Conservation (phyloP, 2,113 vertebrate species). For the Todiramphus chloris region DNA sequence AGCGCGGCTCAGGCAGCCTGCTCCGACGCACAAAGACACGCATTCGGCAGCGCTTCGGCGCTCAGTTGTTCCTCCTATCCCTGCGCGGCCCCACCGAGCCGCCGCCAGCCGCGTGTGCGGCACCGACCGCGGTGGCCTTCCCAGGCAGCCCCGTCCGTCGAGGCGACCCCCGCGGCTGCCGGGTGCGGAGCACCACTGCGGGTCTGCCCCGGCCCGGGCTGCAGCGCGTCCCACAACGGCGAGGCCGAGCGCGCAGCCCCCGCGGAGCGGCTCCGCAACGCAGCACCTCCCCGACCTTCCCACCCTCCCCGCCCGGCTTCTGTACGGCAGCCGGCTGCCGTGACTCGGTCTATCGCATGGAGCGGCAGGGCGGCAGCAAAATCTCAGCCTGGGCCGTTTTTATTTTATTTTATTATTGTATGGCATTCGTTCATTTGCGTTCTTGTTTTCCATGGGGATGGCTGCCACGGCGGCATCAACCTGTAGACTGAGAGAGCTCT, state of each 20-base stretch:
- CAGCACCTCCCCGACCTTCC: background rate
- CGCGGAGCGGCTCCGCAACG: background rate
- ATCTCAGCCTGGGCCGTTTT: background rate
- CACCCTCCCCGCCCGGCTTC: background rate
- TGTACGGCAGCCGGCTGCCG: background rate
- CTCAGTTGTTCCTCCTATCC: no score
- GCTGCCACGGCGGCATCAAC: constrained; percentile 2
- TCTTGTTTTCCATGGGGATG: background rate
- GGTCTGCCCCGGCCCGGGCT: background rate
- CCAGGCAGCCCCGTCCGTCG: background rate
- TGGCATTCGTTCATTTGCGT: background rate
- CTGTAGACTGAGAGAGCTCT: background rate
- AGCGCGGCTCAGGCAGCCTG: background rate
- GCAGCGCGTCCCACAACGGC: background rate
- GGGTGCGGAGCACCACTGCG: background rate
- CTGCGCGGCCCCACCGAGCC: background rate
- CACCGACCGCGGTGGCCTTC: no score
- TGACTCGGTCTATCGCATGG: background rate
- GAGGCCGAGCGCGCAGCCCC: background rate
- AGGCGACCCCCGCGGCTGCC: background rate
- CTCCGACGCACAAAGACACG: background rate
- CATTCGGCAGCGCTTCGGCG: background rate
- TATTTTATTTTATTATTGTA: background rate
- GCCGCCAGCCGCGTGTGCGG: background rate
- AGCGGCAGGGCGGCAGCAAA: background rate